Conservation (phyloP, 2,113 vertebrate genomes). For the Cnemophilus loriae region DNA sequence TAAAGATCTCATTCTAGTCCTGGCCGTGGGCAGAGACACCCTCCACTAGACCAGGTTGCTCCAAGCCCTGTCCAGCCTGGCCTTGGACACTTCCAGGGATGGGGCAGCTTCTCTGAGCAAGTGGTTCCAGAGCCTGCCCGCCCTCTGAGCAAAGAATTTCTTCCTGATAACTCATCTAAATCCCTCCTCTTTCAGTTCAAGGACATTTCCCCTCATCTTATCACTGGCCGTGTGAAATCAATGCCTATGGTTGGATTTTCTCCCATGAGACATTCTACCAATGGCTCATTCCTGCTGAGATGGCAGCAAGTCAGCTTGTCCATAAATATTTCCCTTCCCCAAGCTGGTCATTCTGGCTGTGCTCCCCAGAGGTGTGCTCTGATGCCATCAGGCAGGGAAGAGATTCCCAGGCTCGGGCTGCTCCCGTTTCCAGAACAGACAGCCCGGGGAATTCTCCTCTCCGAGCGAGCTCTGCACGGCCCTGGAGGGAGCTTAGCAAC, state of each 20-base stretch:
- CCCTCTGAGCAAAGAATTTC: not conserved
- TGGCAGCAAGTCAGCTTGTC: not conserved
- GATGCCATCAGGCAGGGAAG: not conserved
- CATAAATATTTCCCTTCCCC: not conserved
- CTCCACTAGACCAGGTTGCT: fast-evolving
- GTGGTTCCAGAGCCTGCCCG: not conserved
- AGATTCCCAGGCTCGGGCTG: not conserved
- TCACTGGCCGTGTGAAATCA: not conserved
- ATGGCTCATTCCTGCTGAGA: not conserved
- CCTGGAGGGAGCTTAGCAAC: constrained; percentile 30
- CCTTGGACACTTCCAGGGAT: not conserved
- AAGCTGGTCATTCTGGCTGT: not conserved
- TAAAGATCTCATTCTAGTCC: not conserved
- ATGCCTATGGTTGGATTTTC: not conserved
- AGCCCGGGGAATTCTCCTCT: not conserved
- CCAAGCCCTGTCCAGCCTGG: not conserved
- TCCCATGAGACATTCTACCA: not conserved
- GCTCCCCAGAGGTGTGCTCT: not conserved
- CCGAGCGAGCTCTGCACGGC: not conserved
- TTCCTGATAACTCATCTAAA: not conserved
- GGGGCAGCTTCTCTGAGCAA: not conserved
- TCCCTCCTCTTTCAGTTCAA: not conserved
- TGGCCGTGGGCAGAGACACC: not conserved
- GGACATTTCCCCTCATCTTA: not conserved
- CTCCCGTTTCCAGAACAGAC: not conserved